A percentile compares a stretch with the other conserved stretches of the same genome.
phyloP scores from a whole-genome alignment of 2,797 vertebrate species.

The Arnoldichthys spilopterus region DNA sequence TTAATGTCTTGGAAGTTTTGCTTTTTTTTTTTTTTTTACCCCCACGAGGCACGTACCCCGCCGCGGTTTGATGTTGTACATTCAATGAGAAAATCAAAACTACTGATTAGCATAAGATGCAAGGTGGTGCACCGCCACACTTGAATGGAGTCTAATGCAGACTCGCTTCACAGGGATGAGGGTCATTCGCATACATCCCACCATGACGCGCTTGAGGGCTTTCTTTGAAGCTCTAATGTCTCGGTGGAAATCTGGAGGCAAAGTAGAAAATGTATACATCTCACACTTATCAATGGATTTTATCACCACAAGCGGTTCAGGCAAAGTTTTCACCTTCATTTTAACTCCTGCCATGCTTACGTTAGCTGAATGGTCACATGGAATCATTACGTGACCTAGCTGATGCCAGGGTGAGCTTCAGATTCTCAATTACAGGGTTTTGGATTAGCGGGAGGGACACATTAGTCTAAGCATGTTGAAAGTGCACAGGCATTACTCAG shows the following conservation, averaged over 20 bases:
- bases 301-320: not conserved
- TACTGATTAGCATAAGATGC: constrained; percentile 59
- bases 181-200: constrained; percentile 61
- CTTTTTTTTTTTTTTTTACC: constrained; percentile 1
- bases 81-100: constrained; percentile 47
- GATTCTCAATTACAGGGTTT: not conserved
- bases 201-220: constrained; percentile 62
- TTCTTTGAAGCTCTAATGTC: constrained; percentile 63
- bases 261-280: constrained; percentile 3
- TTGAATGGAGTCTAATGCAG: constrained; percentile 62
- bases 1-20: constrained; percentile 46
- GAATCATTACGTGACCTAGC: not conserved
- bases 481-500: not conserved
- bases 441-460: not conserved
- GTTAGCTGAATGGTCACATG: not conserved
- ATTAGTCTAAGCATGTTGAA: not conserved
- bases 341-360: not conserved
- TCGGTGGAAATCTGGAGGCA: constrained; percentile 33
- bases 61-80: constrained; percentile 60
- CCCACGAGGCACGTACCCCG: constrained; percentile 45
- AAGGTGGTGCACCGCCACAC: constrained; percentile 21
- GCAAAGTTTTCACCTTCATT: not conserved
- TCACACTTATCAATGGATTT: not conserved
- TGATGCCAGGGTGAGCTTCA: not conserved
- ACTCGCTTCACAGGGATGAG: constrained; percentile 53